Conservation (phyloP, 2,113 vertebrate species). For the Ptilorrhoa leucosticta region DNA sequence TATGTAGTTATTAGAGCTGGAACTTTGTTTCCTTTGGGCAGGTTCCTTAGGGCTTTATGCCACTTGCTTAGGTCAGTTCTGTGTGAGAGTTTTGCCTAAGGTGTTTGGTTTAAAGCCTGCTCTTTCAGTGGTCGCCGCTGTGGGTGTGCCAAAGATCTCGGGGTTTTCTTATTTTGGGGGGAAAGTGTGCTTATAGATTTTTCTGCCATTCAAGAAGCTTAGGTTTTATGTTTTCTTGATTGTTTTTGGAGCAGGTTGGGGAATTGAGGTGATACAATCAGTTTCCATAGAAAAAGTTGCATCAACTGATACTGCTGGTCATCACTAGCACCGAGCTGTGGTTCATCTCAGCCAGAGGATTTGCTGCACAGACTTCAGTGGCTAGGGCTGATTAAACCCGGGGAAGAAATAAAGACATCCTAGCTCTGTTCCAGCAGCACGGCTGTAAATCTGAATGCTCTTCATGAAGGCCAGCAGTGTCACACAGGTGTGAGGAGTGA, state of each 20-base stretch:
- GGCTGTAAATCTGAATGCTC: background rate
- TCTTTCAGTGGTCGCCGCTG: background rate
- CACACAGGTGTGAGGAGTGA: background rate
- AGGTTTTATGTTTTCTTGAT: background rate
- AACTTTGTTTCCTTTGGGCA: background rate
- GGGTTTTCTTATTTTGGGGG: background rate
- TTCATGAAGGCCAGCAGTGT: background rate
- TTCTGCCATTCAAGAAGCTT: background rate
- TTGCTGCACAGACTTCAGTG: background rate
- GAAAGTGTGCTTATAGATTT: background rate
- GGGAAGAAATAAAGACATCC: background rate
- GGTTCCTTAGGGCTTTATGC: background rate
- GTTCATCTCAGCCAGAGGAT: background rate
- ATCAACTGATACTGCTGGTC: background rate
- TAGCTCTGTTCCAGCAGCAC: background rate
- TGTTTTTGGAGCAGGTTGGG: background rate
- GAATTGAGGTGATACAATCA: background rate
- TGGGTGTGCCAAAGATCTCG: background rate
- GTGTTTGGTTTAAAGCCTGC: background rate
- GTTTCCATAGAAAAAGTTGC: background rate
- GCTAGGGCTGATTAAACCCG: fast-evolving
- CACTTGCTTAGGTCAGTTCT: background rate
- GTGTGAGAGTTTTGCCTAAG: background rate
- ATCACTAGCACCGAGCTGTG: background rate
- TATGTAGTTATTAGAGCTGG: background rate